Percentiles rank a stretch among this genome's conserved stretches.
phyloP scores from a whole-genome alignment of 2,113 vertebrate genomes.

The Callipepla squamata region DNA sequence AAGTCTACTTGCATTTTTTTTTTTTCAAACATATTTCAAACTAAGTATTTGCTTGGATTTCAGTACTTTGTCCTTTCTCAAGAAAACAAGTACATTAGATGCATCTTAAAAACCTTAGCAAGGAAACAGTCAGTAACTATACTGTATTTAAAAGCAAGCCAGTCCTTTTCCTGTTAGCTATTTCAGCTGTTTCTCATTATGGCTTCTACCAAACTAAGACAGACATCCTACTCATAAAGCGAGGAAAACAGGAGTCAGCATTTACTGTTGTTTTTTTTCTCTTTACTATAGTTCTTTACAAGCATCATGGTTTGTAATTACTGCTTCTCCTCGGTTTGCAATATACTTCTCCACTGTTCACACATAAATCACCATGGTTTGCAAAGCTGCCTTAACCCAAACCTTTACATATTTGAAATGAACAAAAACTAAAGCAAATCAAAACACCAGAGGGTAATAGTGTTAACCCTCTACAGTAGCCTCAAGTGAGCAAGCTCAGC shows the following conservation, averaged over 20 bases:
- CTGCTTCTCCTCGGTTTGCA: not conserved
- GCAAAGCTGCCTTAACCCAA: not conserved
- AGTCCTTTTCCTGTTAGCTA: not conserved
- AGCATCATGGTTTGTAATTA: not conserved
- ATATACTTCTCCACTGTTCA: not conserved
- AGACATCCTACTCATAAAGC: not conserved
- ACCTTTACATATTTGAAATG: not conserved
- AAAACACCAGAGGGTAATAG: not conserved
- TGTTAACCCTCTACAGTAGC: not conserved
- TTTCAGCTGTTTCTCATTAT: not conserved
- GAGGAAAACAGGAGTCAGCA: not conserved
- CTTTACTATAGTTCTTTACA: not conserved
- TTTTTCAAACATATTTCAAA: not conserved
- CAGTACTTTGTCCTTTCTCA: not conserved
- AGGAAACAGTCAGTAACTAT: not conserved
- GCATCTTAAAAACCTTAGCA: not conserved
- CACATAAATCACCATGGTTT: not conserved
- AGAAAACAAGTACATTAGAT: not conserved
- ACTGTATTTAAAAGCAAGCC: not conserved
- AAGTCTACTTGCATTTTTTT: not conserved
- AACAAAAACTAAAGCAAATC: not conserved
- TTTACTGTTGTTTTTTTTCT: not conserved
- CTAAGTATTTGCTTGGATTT: not conserved
- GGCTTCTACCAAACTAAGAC: not conserved
- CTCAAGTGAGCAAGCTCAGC: not conserved